Conservation (phyloP, 2,888 invertebrate species). For the Disparrhopalites patrizii region DNA sequence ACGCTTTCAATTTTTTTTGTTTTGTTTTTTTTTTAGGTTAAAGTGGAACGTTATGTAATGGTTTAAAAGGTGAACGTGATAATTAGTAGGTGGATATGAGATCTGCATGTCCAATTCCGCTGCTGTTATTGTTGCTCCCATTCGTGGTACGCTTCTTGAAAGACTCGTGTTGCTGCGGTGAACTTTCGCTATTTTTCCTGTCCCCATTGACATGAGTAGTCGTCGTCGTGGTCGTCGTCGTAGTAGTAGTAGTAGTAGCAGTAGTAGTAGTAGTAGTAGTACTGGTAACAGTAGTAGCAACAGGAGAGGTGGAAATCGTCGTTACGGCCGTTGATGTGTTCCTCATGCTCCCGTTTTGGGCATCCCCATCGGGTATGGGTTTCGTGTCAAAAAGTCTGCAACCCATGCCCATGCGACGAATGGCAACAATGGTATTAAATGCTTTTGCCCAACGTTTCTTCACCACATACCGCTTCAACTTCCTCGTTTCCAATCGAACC, state of each 20-base stretch:
- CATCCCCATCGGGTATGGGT: neutral
- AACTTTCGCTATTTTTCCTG: conserved; percentile 9
- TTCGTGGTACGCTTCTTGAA: neutral
- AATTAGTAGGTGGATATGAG: conserved; percentile 2
- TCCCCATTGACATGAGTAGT: neutral
- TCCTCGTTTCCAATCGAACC: conserved; percentile 63
- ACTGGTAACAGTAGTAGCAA: too few species aligned
- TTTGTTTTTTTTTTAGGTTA: too few species aligned
- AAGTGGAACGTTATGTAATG: conserved; percentile 9
- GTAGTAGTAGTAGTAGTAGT: neutral
- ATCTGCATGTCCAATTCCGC: neutral
- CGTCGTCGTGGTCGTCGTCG: neutral
- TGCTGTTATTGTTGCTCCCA: neutral
- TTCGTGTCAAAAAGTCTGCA: conserved; percentile 13
- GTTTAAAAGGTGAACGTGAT: neutral
- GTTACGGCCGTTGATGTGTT: too few species aligned
- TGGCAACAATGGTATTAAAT: conserved; percentile 79
- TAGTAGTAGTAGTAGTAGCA: neutral
- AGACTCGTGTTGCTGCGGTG: neutral
- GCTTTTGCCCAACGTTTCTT: conserved; percentile 87
- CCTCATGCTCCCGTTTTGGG: neutral
- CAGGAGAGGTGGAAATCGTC: too few species aligned
- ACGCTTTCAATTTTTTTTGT: too few species aligned
- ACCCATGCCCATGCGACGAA: conserved; percentile 64
- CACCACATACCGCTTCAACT: conserved; percentile 81